A percentile compares a stretch with the other conserved stretches of the same genome.
Conservation (phyloP, 2,888 invertebrate genomes). For the Drosophila birchii region DNA sequence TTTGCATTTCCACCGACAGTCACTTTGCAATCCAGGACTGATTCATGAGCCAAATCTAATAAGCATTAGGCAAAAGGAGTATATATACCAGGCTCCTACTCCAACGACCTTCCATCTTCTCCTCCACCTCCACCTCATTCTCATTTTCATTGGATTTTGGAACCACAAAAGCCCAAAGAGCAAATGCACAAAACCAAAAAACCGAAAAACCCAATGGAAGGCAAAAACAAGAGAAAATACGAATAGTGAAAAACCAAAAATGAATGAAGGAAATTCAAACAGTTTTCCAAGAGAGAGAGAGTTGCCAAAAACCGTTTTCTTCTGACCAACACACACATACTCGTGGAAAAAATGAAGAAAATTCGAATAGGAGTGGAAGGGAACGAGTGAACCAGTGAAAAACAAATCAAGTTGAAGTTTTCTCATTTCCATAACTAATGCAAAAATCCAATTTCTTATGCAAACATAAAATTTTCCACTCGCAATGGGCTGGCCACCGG, state of each 20-base stretch:
- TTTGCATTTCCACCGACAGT: constrained; percentile 30
- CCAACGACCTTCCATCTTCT: background rate
- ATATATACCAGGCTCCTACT: constrained; percentile 34
- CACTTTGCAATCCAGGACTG: constrained; percentile 61
- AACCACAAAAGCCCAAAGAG: constrained; percentile 43
- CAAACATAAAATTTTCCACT: constrained; percentile 83
- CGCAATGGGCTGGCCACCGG: constrained; percentile 59
- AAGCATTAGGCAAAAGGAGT: constrained; percentile 69
- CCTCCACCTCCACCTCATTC: background rate
- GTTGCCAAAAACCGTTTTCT: constrained; percentile 62
- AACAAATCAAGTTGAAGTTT: constrained; percentile 81
- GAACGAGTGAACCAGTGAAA: constrained; percentile 56
- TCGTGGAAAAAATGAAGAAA: constrained; percentile 23
- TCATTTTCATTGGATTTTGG: constrained; percentile 38
- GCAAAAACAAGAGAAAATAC: constrained; percentile 40
- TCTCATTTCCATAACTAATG: constrained; percentile 84
- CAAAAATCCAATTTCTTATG: constrained; percentile 84
- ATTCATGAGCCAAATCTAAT: constrained; percentile 78
- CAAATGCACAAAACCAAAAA: constrained; percentile 56
- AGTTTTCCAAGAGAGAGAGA: constrained; percentile 71
- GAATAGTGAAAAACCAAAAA: constrained; percentile 19
- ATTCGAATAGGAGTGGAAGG: background rate
- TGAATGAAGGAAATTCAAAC: constrained; percentile 57
- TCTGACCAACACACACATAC: constrained; percentile 55
- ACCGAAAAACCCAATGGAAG: constrained; percentile 50